phyloP scores from a whole-genome alignment of 2,113 vertebrate species.

The Motacilla alba region DNA sequence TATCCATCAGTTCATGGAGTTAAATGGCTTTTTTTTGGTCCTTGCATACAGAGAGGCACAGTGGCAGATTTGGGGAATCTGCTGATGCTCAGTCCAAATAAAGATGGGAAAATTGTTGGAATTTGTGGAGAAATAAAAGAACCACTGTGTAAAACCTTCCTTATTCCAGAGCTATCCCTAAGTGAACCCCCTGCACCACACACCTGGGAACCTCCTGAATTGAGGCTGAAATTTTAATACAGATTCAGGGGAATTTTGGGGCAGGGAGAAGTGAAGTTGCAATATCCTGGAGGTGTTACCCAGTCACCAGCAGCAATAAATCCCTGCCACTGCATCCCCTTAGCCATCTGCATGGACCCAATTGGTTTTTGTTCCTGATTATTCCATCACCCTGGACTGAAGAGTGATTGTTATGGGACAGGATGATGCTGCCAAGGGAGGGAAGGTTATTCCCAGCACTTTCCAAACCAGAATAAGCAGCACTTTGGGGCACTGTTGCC shows the following conservation, averaged over 20 bases:
- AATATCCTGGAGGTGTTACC: fast-evolving
- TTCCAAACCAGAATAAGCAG: fast-evolving
- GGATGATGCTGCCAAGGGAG: not conserved
- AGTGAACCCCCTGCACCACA: fast-evolving
- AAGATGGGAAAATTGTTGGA: not conserved
- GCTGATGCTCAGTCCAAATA: not conserved
- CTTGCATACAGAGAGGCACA: not conserved
- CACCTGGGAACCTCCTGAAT: not conserved
- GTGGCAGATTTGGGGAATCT: not conserved
- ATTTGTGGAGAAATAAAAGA: not conserved
- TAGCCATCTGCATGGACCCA: fast-evolving
- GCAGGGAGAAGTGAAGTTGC: not conserved
- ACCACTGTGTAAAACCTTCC: not conserved
- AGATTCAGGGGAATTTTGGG: not conserved
- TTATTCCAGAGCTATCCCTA: not conserved
- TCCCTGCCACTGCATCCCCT: not conserved
- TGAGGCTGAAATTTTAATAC: not conserved
- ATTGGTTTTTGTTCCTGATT: not conserved
- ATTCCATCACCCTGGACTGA: not conserved
- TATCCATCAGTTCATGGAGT: not conserved
- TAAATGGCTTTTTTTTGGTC: not conserved
- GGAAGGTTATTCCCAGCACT: not conserved
- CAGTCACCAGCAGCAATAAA: not conserved
- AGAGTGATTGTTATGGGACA: fast-evolving
- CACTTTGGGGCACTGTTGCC: not conserved